Conservation (phyloP, 2,113 vertebrate species). For the Lophura nycthemera region DNA sequence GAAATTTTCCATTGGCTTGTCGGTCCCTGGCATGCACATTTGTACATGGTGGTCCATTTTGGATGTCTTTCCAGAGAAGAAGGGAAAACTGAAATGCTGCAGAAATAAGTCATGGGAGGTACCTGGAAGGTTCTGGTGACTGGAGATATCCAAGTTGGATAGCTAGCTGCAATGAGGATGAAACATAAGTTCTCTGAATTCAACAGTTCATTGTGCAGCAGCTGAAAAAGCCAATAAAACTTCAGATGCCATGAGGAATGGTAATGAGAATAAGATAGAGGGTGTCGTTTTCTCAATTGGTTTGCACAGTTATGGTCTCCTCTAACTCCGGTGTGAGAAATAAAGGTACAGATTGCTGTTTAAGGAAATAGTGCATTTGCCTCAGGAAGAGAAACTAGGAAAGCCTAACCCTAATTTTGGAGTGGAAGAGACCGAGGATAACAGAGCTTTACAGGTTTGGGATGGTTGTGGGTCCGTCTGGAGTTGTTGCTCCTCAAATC, state of each 20-base stretch:
- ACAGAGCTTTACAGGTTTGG: neutral
- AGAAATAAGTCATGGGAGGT: neutral
- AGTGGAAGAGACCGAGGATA: neutral
- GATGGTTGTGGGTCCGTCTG: neutral
- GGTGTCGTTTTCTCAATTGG: neutral
- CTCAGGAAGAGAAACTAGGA: neutral
- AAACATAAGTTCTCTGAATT: neutral
- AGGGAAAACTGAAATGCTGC: neutral
- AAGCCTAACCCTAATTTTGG: neutral
- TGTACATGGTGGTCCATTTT: neutral
- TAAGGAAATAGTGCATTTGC: neutral
- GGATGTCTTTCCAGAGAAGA: neutral
- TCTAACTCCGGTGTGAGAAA: neutral
- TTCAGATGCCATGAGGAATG: neutral
- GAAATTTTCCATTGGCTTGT: neutral
- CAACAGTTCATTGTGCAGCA: neutral
- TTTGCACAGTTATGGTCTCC: neutral
- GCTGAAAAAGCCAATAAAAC: neutral
- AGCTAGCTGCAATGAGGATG: neutral
- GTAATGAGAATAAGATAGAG: neutral
- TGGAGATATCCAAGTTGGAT: neutral
- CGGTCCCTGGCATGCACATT: accelerated
- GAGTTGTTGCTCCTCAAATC: neutral
- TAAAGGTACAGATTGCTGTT: neutral
- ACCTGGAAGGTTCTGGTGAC: neutral